These are phyloP conservation scores for Drosophila ustulata DNA, from an alignment of 2,888 invertebrate genomes.

Conservation along the genomic window DNA sequence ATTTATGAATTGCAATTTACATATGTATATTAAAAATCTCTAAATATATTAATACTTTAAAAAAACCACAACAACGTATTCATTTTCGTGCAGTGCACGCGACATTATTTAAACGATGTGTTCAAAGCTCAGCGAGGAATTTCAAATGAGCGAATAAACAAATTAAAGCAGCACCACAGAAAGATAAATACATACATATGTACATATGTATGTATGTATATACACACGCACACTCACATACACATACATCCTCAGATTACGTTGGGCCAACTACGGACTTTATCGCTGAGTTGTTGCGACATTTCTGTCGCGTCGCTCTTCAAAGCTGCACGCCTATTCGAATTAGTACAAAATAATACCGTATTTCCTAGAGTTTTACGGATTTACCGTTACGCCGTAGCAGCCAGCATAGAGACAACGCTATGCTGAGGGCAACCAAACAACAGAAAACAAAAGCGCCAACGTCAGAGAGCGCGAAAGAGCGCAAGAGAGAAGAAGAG, in stretches of 20 bases:
- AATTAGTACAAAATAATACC: conserved; percentile 82
- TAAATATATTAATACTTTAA: too few relatives aligned
- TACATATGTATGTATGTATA: neutral
- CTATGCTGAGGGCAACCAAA: conserved; percentile 46
- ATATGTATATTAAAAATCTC: too few relatives aligned
- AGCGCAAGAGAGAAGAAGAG: neutral
- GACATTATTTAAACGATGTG: conserved; percentile 65
- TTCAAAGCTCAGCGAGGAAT: conserved; percentile 58
- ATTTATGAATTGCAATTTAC: too few relatives aligned
- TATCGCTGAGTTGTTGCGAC: conserved; percentile 38
- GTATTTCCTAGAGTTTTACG: conserved; percentile 80
- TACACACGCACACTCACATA: neutral
- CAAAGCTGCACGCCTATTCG: conserved; percentile 72
- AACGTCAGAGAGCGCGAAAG: neutral
- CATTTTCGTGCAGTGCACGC: conserved; percentile 34
- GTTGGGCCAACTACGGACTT: conserved; percentile 33
- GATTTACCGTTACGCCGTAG: conserved; percentile 75
- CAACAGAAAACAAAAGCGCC: neutral
- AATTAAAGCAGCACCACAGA: conserved; percentile 58
- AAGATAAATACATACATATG: conserved; percentile 37
- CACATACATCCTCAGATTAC: neutral
- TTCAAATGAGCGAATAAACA: conserved; percentile 62
- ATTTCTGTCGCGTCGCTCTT: conserved; percentile 24
- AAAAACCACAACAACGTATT: too few relatives aligned
- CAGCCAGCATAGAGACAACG: conserved; percentile 32